Conservation (phyloP, 2,888 invertebrate genomes). For the Thereva nobilitata region DNA sequence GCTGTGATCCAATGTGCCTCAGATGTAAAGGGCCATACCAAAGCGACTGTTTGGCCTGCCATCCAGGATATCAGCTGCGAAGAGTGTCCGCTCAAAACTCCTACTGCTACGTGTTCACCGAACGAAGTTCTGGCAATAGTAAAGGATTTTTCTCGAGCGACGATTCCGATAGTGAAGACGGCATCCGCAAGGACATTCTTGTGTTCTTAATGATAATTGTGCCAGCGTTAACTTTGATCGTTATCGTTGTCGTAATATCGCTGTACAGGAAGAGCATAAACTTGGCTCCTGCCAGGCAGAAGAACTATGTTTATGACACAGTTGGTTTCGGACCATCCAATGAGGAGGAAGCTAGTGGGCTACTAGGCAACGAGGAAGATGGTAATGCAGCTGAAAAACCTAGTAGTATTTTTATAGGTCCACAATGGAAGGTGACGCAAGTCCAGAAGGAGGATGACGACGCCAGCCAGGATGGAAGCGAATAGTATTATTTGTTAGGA, state of each 20-base stretch:
- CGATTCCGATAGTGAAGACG: background rate
- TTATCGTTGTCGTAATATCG: constrained; percentile 12
- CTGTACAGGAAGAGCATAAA: constrained; percentile 2
- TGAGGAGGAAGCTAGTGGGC: too few relatives aligned
- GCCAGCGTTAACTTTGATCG: constrained; percentile 12
- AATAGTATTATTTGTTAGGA: too few relatives aligned
- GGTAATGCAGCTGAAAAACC: too few relatives aligned
- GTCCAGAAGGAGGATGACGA: too few relatives aligned
- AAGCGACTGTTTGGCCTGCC: constrained; percentile 54
- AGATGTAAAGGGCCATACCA: constrained; percentile 52
- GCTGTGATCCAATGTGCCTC: constrained; percentile 53
- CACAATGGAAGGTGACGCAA: too few relatives aligned
- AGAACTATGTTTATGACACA: background rate
- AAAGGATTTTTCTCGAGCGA: constrained; percentile 9
- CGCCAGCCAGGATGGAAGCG: too few relatives aligned
- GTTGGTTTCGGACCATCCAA: too few relatives aligned
- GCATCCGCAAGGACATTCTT: constrained; percentile 4
- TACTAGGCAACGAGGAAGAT: too few relatives aligned
- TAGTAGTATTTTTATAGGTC: too few relatives aligned
- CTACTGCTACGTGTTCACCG: constrained; percentile 53
- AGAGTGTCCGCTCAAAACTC: constrained; percentile 49
- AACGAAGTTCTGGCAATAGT: constrained; percentile 51
- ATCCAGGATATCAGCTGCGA: constrained; percentile 51
- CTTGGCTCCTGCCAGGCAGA: background rate
- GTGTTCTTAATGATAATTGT: constrained; percentile 24